Evolutionary conservation across 2,888 invertebrate genomes (phyloP).

Genomic region (Chymomyza procnemis): DNA sequence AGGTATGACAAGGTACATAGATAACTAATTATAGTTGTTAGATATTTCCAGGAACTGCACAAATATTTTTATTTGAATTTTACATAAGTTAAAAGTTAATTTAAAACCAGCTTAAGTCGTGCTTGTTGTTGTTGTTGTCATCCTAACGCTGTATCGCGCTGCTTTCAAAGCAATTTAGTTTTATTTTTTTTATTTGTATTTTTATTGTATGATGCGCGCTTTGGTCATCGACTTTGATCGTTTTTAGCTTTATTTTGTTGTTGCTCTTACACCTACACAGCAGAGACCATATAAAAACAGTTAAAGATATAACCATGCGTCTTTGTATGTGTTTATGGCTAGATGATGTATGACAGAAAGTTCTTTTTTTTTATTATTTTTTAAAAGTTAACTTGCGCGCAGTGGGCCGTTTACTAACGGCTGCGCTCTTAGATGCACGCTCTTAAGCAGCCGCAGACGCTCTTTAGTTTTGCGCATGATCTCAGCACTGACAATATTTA

Average conservation of each 20-base stretch:
- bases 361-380: constrained; percentile 23
- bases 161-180: constrained; percentile 26
- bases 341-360: constrained; percentile 40
- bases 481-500: constrained; percentile 45
- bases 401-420: too few species aligned
- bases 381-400: constrained; percentile 13
- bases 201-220: constrained; percentile 41
- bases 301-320: constrained; percentile 17
- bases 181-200: constrained; percentile 19
- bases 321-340: constrained; percentile 10
- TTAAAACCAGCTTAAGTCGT: constrained; percentile 35
- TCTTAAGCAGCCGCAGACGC: neutral
- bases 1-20: constrained; percentile 33
- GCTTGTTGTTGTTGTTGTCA: constrained; percentile 9
- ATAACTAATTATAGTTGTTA: constrained; percentile 2
- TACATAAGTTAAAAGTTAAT: constrained; percentile 22
- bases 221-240: neutral
- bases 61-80: constrained; percentile 52
- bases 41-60: constrained; percentile 30
- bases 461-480: constrained; percentile 40
- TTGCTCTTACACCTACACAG: constrained; percentile 59
- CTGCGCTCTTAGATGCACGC: constrained; percentile 42
- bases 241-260: constrained; percentile 18
- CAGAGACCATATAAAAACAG: constrained; percentile 34
- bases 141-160: neutral